Conservation (phyloP, 2,113 vertebrate genomes). For the Campylomormyrus tamandua region DNA sequence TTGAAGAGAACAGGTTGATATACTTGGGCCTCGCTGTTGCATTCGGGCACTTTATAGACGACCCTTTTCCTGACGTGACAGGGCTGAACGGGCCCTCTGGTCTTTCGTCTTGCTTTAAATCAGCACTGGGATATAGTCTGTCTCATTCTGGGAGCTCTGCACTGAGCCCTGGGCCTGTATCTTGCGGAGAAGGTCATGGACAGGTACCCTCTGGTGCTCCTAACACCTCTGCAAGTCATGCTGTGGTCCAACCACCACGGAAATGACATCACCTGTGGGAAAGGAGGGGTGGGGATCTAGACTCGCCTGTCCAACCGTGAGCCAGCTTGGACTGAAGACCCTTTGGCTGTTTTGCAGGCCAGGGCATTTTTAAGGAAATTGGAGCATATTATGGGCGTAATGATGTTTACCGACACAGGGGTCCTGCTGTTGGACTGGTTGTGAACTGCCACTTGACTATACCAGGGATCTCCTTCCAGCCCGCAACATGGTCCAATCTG, state of each 20-base stretch:
- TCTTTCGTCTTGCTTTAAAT: conserved; percentile 14
- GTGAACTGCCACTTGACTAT: background rate
- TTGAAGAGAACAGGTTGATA: background rate
- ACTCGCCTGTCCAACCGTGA: background rate
- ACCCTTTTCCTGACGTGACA: conserved; percentile 21
- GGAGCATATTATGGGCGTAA: background rate
- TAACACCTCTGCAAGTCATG: background rate
- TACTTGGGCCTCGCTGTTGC: conserved; percentile 2
- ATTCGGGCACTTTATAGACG: background rate
- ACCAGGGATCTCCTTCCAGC: background rate
- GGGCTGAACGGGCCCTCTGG: background rate
- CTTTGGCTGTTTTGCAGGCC: background rate
- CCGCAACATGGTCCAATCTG: background rate
- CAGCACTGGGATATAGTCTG: background rate
- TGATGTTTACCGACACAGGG: background rate
- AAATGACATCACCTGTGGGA: background rate
- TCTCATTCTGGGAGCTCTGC: background rate
- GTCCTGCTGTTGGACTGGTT: background rate
- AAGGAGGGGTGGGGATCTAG: background rate
- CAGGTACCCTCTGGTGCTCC: background rate
- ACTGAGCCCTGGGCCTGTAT: background rate
- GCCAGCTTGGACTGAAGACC: background rate
- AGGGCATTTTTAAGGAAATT: background rate
- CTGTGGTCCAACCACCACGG: background rate
- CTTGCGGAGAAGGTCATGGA: background rate